Conservation (phyloP, 2,888 invertebrate species). For the Lasioglossum vierecki region DNA sequence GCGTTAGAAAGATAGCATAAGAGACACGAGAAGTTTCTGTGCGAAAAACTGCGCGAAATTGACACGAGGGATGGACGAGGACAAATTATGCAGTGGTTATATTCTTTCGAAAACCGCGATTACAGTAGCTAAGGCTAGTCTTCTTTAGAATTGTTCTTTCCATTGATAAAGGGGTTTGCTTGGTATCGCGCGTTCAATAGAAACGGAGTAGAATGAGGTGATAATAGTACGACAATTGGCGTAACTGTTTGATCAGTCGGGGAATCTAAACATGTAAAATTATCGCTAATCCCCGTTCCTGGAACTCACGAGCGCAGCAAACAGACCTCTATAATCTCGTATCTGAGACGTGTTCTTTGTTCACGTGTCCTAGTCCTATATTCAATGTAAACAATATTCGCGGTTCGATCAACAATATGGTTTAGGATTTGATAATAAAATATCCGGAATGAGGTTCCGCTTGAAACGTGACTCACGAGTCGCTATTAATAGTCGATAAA, state of each 20-base stretch:
- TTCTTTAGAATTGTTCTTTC: background rate
- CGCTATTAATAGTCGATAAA: constrained; percentile 1
- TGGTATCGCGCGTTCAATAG: background rate
- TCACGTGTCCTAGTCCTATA: constrained; percentile 14
- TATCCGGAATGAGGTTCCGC: background rate
- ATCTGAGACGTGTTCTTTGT: background rate
- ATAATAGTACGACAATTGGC: background rate
- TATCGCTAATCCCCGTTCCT: background rate
- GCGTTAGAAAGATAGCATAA: too few relatives aligned
- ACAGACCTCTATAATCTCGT: background rate
- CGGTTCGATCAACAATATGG: background rate
- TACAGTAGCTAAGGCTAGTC: background rate
- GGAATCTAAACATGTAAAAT: background rate
- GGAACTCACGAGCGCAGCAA: background rate
- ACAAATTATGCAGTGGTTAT: background rate
- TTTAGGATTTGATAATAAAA: background rate
- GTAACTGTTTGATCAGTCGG: background rate
- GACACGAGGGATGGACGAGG: too few relatives aligned
- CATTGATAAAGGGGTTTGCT: constrained; percentile 7
- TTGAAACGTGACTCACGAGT: background rate
- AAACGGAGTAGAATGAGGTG: background rate
- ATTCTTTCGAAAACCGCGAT: background rate
- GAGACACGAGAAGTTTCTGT: too few relatives aligned
- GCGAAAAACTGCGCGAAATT: too few relatives aligned
- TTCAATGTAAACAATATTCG: constrained; percentile 1